Evolutionary conservation across 2,888 invertebrate genomes (phyloP).

Genomic region (Siphlonurus alternatus): DNA sequence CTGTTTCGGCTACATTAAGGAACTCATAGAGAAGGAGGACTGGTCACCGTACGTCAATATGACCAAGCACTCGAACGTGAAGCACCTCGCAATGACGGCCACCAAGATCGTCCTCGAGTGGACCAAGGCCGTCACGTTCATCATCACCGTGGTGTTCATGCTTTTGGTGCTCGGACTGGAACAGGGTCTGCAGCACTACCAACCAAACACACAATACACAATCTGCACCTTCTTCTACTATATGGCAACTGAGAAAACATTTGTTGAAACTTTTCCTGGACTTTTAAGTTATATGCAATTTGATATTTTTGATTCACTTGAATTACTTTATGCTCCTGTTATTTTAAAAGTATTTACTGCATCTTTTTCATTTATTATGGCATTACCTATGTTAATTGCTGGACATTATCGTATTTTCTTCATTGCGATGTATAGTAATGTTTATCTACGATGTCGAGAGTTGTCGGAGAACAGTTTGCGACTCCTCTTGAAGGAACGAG

Average conservation of each 20-base stretch:
- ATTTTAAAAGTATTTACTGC: slow-evolving; percentile 42
- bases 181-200: slow-evolving; percentile 56
- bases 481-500: slow-evolving; percentile 39
- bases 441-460: slow-evolving; percentile 46
- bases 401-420: slow-evolving; percentile 40
- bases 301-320: slow-evolving; percentile 50
- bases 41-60: slow-evolving; percentile 62
- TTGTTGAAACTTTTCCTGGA: slow-evolving; percentile 45
- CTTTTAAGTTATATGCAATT: slow-evolving; percentile 39
- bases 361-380: slow-evolving; percentile 35
- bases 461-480: slow-evolving; percentile 36
- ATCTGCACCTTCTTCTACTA: slow-evolving; percentile 50
- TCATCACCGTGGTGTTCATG: slow-evolving; percentile 59
- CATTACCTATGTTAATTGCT: slow-evolving; percentile 34
- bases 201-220: slow-evolving; percentile 47
- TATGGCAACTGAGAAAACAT: slow-evolving; percentile 48
- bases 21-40: slow-evolving; percentile 53
- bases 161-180: slow-evolving; percentile 56
- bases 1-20: slow-evolving; percentile 56
- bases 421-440: slow-evolving; percentile 43
- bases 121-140: slow-evolving; percentile 65
- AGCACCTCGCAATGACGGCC: slow-evolving; percentile 64
- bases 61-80: slow-evolving; percentile 50
- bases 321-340: slow-evolving; percentile 48
- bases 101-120: slow-evolving; percentile 66